Evolutionary conservation across 2,797 vertebrate genomes (phyloP).

Genomic region (Sebastes glaucus): DNA sequence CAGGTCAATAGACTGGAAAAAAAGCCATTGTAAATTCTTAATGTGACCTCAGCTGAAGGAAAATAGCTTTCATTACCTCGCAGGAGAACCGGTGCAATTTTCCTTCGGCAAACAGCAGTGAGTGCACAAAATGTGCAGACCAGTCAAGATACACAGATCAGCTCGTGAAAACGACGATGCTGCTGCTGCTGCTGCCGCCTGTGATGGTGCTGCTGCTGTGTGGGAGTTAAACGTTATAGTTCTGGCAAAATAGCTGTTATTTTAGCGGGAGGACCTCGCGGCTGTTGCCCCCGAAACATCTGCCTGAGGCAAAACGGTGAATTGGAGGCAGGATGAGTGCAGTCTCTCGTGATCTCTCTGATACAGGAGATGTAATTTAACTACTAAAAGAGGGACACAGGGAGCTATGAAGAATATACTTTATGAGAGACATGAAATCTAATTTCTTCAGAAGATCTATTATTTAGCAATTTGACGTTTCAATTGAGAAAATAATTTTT

Average conservation of each 20-base stretch:
- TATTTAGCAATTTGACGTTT: background rate
- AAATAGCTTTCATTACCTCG: conserved; percentile 42
- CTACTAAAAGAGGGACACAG: background rate
- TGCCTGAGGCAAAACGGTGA: conserved; percentile 28
- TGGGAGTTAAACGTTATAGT: conserved; percentile 1
- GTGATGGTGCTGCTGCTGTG: background rate
- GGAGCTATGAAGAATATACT: background rate
- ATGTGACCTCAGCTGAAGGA: conserved; percentile 43
- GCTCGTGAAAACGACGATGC: background rate
- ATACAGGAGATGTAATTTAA: conserved; percentile 3
- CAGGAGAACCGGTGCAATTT: conserved; percentile 4
- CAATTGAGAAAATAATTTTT: background rate
- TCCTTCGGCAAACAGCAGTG: conserved; percentile 13
- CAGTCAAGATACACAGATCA: background rate
- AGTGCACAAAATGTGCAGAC: conserved; percentile 13
- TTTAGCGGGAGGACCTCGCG: background rate
- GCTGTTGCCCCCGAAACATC: conserved; percentile 35
- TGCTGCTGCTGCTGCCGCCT: background rate
- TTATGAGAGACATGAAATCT: background rate
- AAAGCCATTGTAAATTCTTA: conserved; percentile 58
- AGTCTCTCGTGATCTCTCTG: background rate
- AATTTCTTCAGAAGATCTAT: background rate
- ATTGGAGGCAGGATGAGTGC: conserved; percentile 2
- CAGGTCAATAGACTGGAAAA: conserved; percentile 48
- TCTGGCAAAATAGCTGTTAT: conserved; percentile 19